Evolutionary conservation across 2,888 invertebrate species (phyloP).

Genomic region (Chrysolina oricalcia): DNA sequence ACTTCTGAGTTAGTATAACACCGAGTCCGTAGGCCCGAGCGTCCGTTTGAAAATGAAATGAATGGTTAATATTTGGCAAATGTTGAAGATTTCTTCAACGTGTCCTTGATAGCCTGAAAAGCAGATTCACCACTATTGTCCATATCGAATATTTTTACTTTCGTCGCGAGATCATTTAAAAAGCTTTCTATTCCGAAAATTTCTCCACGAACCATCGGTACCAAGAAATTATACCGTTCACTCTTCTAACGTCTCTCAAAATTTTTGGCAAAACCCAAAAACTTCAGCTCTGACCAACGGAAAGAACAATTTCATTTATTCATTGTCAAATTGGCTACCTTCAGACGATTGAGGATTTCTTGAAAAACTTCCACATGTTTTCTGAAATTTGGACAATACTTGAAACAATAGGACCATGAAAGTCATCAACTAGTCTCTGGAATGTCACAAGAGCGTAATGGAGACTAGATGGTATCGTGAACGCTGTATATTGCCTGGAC

Average conservation of each 20-base stretch:
- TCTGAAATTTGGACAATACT: conserved; percentile 49
- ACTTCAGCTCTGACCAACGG: neutral
- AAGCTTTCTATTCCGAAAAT: neutral
- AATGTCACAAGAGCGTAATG: conserved; percentile 59
- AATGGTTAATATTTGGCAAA: conserved; percentile 27
- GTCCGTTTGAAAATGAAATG: conserved; percentile 36
- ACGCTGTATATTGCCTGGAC: conserved; percentile 57
- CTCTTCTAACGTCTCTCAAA: neutral
- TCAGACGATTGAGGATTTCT: neutral
- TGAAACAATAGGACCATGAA: conserved; percentile 55
- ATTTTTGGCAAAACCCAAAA: conserved; percentile 4
- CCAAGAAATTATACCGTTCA: conserved; percentile 4
- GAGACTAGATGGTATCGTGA: conserved; percentile 56
- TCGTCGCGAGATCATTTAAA: neutral
- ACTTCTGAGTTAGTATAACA: no score
- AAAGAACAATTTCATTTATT: conserved; percentile 32
- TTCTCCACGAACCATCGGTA: conserved; percentile 16
- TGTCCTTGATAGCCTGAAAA: neutral
- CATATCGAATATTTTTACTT: neutral
- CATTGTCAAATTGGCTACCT: neutral
- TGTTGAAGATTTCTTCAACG: conserved; percentile 1
- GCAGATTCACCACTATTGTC: neutral
- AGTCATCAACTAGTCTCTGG: conserved; percentile 58
- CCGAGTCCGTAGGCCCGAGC: conserved; percentile 23
- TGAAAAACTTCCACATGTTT: conserved; percentile 40